Conservation (phyloP, 2,888 invertebrate genomes). For the Steinernema hermaphroditum region DNA sequence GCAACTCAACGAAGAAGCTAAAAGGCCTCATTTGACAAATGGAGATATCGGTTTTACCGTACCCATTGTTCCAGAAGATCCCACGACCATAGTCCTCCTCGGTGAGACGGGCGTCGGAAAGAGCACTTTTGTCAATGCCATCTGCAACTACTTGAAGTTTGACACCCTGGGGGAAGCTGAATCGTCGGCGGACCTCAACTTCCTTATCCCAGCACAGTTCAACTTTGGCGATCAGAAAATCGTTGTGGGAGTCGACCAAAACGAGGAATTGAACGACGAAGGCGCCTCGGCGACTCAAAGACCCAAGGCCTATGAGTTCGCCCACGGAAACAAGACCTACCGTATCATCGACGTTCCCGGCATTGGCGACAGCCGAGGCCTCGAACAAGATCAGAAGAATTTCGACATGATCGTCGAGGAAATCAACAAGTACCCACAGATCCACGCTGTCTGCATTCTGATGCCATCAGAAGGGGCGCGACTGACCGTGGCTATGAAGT, state of each 20-base stretch:
- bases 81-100: conserved; percentile 31
- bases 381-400: conserved; percentile 50
- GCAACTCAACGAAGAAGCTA: too few relatives aligned
- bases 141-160: conserved; percentile 28
- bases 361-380: conserved; percentile 50
- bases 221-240: neutral
- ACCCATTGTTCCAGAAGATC: too few relatives aligned
- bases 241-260: neutral
- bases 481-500: conserved; percentile 44
- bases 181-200: neutral
- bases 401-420: conserved; percentile 37
- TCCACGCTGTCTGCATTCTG: conserved; percentile 46
- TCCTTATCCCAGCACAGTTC: neutral
- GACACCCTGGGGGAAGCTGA: conserved; percentile 9
- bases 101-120: conserved; percentile 33
- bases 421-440: conserved; percentile 32
- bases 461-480: conserved; percentile 45
- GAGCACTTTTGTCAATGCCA: conserved; percentile 3
- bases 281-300: conserved; percentile 26
- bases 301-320: conserved; percentile 35
- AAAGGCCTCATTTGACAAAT: too few relatives aligned
- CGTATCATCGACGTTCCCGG: conserved; percentile 58
- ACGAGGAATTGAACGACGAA: neutral
- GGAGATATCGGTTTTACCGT: too few relatives aligned
- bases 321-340: neutral